Conservation (phyloP, 2,888 invertebrate genomes). For the Alsophila aescularia region DNA sequence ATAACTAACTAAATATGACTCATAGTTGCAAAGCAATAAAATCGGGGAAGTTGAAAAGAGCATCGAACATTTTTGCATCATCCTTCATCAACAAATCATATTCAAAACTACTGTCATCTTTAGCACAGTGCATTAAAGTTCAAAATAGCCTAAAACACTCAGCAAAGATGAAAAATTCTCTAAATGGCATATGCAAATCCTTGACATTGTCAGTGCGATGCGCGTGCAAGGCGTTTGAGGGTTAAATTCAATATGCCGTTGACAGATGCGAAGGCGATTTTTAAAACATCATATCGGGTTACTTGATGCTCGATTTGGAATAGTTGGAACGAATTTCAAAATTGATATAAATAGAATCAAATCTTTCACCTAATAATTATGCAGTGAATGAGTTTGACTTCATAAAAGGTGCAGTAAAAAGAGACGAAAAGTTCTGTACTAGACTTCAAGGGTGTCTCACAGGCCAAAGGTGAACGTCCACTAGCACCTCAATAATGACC, state of each 20-base stretch:
- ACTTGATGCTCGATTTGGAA: conserved; percentile 12
- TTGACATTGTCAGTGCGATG: conserved; percentile 50
- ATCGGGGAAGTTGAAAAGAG: conserved; percentile 53
- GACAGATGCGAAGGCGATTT: conserved; percentile 73
- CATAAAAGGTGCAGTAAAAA: no score
- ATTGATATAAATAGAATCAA: not conserved
- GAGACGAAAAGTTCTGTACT: no score
- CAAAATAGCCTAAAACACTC: conserved; percentile 28
- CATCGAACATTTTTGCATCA: conserved; percentile 50
- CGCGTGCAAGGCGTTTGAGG: conserved; percentile 57
- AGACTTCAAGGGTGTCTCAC: no score
- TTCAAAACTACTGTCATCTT: conserved; percentile 27
- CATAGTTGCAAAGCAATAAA: conserved; percentile 5
- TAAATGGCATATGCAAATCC: conserved; percentile 79
- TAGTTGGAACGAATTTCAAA: conserved; percentile 7
- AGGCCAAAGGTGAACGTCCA: no score
- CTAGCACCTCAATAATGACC: no score
- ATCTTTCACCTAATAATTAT: not conserved
- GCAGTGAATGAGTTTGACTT: not conserved
- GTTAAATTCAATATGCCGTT: conserved; percentile 72
- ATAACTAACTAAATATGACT: conserved; percentile 2
- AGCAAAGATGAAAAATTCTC: conserved; percentile 57
- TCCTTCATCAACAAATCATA: conserved; percentile 37
- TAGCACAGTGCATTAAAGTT: conserved; percentile 28
- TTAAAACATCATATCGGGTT: conserved; percentile 63